phyloP scores from a whole-genome alignment of 1,140 invertebrate genomes.

The Battus philenor region DNA sequence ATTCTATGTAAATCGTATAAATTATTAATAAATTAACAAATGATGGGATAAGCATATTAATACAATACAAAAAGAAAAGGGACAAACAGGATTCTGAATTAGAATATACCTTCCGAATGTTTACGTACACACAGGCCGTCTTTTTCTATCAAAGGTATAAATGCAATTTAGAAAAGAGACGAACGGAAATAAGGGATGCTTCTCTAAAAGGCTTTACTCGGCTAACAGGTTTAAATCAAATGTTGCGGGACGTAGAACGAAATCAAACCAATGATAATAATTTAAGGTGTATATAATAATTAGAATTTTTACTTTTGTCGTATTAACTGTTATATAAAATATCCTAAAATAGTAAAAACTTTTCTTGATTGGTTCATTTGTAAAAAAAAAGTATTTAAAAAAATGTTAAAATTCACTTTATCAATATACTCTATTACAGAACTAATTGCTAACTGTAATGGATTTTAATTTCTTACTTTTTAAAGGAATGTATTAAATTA shows the following conservation, averaged over 20 bases:
- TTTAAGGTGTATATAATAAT: too few species aligned
- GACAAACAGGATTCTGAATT: conserved; percentile 9
- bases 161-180: conserved; percentile 40
- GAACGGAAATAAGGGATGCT: conserved; percentile 41
- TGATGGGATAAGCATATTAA: conserved; percentile 1
- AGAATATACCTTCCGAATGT: conserved; percentile 16
- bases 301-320: too few species aligned
- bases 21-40: conserved; percentile 10
- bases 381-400: too few species aligned
- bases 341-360: too few species aligned
- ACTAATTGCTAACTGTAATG: too few species aligned
- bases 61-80: conserved; percentile 9
- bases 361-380: too few species aligned
- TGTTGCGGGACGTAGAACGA: conserved; percentile 58
- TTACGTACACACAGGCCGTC: conserved; percentile 32
- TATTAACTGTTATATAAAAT: too few species aligned
- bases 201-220: conserved; percentile 56
- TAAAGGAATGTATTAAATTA: too few species aligned
- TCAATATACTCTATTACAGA: too few species aligned
- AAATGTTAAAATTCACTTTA: too few species aligned
- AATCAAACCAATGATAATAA: too few species aligned
- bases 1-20: not conserved
- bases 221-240: conserved; percentile 58
- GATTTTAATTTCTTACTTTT: too few species aligned
- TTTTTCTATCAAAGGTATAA: conserved; percentile 25